These are phyloP conservation scores for Plotosus lineatus DNA, from an alignment of 2,113 vertebrate species.

Conservation along the genomic window DNA sequence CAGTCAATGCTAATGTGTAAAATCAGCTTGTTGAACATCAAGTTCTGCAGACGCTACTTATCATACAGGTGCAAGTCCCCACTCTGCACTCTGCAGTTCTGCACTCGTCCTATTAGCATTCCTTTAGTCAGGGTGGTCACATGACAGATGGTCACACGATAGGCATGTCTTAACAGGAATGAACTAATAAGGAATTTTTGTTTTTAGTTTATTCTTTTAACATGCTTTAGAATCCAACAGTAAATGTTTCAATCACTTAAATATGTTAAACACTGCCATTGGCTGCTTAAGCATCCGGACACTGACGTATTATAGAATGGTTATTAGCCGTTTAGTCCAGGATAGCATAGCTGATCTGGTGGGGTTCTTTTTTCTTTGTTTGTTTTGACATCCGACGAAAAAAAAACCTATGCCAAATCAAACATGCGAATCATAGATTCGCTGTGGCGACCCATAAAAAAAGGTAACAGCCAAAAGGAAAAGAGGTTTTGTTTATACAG, in stretches of 20 bases:
- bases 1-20: too few species aligned
- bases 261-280: neutral
- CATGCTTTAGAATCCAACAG: too few species aligned
- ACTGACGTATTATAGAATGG: neutral
- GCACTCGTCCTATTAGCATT: conserved; percentile 30
- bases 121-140: conserved; percentile 27
- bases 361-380: too few species aligned
- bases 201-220: neutral
- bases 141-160: conserved; percentile 40
- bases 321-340: neutral
- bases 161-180: neutral
- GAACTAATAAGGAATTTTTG: neutral
- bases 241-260: neutral
- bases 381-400: too few species aligned
- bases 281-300: neutral
- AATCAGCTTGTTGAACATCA: conserved; percentile 17
- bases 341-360: neutral
- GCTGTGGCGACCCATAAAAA: too few species aligned
- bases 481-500: too few species aligned
- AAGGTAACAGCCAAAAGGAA: too few species aligned
- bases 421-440: too few species aligned
- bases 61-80: conserved; percentile 51
- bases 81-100: neutral
- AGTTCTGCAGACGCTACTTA: conserved; percentile 37
- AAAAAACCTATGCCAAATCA: too few species aligned